A percentile compares a stretch with the other conserved stretches of the same genome.
phyloP scores from a whole-genome alignment of 2,797 vertebrate species.

The Gephyroberyx darwinii region DNA sequence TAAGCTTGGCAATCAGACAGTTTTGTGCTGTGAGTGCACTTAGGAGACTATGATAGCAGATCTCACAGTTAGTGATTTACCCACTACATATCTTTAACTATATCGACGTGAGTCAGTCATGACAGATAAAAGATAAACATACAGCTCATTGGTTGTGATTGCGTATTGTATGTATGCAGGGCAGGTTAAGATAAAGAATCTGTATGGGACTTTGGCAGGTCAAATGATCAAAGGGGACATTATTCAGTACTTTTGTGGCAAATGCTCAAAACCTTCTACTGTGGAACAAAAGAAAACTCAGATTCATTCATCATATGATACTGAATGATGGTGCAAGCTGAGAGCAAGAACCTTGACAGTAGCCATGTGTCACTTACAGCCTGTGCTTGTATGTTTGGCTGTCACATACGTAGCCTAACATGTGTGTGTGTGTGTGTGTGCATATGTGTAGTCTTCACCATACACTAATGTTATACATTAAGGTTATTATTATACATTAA shows the following conservation, averaged over 20 bases:
- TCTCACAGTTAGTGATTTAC: neutral
- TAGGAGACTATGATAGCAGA: neutral
- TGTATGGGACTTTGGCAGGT: neutral
- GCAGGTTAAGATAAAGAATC: too few relatives aligned
- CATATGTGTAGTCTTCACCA: neutral
- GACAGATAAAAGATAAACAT: neutral
- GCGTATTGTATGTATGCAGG: neutral
- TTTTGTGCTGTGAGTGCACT: slow-evolving; percentile 12
- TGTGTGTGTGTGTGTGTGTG: neutral
- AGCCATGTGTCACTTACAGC: too few relatives aligned
- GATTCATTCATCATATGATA: neutral
- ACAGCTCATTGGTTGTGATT: neutral
- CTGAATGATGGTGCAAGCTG: neutral
- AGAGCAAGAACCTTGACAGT: neutral
- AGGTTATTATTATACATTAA: neutral
- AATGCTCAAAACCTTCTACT: neutral
- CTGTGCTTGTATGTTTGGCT: neutral
- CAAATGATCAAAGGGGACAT: neutral
- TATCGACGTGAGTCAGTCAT: neutral
- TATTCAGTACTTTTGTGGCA: neutral
- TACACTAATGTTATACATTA: neutral
- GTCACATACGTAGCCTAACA: neutral
- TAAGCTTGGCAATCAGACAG: slow-evolving; percentile 1
- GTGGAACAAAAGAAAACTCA: neutral
- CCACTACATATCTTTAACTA: too few relatives aligned